These are phyloP conservation scores for Bos indicus DNA, from an alignment of 2,113 vertebrate species.

Conservation along the genomic window DNA sequence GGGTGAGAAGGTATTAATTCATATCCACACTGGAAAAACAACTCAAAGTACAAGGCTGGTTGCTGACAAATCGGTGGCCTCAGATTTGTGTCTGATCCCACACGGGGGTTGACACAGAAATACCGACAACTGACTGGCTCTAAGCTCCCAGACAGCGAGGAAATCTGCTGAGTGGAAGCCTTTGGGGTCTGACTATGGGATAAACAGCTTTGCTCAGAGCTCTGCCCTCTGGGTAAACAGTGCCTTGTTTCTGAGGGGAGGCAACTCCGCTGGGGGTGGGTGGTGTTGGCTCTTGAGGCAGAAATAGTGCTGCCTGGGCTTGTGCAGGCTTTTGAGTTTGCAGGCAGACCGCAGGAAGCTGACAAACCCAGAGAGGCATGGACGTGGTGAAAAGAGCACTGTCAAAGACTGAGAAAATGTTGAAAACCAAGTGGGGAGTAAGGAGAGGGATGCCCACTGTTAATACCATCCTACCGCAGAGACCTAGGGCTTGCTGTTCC, in stretches of 20 bases:
- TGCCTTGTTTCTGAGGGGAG: not conserved
- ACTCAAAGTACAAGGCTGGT: constrained; percentile 5
- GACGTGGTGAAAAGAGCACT: not conserved
- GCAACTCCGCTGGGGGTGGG: not conserved
- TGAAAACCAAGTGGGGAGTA: not conserved
- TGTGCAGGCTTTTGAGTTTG: not conserved
- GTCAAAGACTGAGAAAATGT: not conserved
- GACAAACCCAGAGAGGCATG: not conserved
- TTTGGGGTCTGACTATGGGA: not conserved
- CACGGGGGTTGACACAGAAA: not conserved
- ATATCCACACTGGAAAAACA: constrained; percentile 32
- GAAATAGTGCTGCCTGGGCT: not conserved
- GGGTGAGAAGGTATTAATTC: constrained; percentile 42
- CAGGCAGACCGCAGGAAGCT: not conserved
- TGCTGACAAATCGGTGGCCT: constrained; percentile 55
- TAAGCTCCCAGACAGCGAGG: not conserved
- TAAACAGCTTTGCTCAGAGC: constrained; percentile 37
- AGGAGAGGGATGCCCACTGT: not conserved
- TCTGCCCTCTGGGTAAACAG: not conserved
- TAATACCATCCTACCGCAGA: not conserved
- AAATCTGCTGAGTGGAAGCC: constrained; percentile 54
- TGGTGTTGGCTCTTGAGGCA: not conserved
- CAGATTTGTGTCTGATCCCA: constrained; percentile 17
- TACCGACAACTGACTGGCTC: not conserved
- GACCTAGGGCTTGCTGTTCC: not conserved